Conservation (phyloP, 2,113 vertebrate genomes). For the Glareola pratincola region DNA sequence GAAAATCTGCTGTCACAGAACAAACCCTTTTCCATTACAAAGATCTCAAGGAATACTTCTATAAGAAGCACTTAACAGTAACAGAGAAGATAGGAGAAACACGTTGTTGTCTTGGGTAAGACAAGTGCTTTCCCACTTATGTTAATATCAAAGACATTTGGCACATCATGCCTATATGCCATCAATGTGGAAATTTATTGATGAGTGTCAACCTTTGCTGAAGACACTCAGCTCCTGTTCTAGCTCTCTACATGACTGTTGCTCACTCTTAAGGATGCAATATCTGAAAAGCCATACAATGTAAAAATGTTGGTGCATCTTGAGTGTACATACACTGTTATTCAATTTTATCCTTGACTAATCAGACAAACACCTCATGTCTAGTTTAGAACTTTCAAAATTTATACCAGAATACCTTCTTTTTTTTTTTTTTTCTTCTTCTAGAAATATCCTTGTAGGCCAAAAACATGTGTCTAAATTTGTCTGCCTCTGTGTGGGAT, state of each 20-base stretch:
- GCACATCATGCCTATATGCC: not conserved
- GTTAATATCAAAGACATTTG: not conserved
- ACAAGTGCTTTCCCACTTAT: not conserved
- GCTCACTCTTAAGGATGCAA: not conserved
- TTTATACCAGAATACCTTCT: not conserved
- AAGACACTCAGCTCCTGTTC: not conserved
- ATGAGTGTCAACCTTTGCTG: not conserved
- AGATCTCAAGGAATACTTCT: not conserved
- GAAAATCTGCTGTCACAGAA: slow-evolving; percentile 41
- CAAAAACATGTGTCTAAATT: not conserved
- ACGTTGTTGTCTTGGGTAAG: not conserved
- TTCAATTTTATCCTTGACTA: not conserved
- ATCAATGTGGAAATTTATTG: not conserved
- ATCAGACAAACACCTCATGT: not conserved
- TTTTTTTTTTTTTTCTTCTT: not conserved
- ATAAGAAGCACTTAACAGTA: not conserved
- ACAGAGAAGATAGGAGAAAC: not conserved
- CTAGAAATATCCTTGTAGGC: not conserved
- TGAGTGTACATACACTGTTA: not conserved
- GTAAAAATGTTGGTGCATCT: not conserved
- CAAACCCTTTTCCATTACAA: not conserved
- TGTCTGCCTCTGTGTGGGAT: not conserved
- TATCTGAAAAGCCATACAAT: not conserved
- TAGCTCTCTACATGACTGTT: not conserved
- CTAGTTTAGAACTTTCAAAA: not conserved